Percentiles rank a stretch among this genome's conserved stretches.
Evolutionary conservation across 2,797 vertebrate genomes (phyloP).

Genomic region (Brachymystax lenok): DNA sequence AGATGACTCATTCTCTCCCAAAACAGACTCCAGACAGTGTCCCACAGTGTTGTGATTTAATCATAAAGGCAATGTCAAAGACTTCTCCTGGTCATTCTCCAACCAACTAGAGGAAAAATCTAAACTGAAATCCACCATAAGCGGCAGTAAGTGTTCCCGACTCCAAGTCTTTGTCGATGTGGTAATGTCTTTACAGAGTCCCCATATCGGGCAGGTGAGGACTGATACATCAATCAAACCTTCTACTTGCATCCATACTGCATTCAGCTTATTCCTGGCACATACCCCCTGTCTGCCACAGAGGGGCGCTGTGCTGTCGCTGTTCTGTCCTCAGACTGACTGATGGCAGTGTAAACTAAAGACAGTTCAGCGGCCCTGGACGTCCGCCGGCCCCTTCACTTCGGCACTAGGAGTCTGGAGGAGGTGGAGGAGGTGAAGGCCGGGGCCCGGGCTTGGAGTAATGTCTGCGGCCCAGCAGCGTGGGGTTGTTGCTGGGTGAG

Average conservation of each 20-base stretch:
- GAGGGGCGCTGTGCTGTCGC: conserved; percentile 55
- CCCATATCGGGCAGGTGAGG: conserved; percentile 4
- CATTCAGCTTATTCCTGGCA: conserved; percentile 74
- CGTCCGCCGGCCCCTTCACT: conserved; percentile 45
- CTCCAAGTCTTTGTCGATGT: conserved; percentile 24
- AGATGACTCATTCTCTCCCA: conserved; percentile 42
- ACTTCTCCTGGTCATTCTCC: conserved; percentile 24
- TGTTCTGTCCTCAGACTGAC: conserved; percentile 48
- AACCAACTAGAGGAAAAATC: neutral
- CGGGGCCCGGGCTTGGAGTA: conserved; percentile 36
- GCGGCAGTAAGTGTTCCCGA: conserved; percentile 60
- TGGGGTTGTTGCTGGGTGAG: conserved; percentile 16
- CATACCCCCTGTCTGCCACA: conserved; percentile 46
- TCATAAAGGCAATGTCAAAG: conserved; percentile 58
- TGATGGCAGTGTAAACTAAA: conserved; percentile 71
- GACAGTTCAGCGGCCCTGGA: conserved; percentile 55
- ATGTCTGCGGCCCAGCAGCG: conserved; percentile 26
- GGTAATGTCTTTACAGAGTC: neutral
- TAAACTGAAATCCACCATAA: neutral
- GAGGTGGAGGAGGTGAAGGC: conserved; percentile 42
- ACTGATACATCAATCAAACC: conserved; percentile 40
- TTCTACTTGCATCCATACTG: conserved; percentile 50
- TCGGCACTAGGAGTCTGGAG: conserved; percentile 40
- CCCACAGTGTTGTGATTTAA: conserved; percentile 58
- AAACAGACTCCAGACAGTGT: neutral